Conservation (phyloP, 2,113 vertebrate species). For the Alethe diademata region DNA sequence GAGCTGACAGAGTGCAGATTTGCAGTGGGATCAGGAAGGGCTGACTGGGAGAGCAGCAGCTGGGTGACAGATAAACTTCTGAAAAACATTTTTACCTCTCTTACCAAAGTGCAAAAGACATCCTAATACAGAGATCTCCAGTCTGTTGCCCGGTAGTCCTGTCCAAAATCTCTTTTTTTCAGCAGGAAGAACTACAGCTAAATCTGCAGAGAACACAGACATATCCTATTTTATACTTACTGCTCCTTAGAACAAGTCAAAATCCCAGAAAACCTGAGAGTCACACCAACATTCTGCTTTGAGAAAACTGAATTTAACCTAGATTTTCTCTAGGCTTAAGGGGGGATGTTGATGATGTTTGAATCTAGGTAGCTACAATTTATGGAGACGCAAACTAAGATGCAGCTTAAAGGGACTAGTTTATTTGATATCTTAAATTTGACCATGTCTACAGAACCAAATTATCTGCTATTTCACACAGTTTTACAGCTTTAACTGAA, state of each 20-base stretch:
- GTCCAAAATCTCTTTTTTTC: background rate
- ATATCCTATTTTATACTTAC: background rate
- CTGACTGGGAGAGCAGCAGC: background rate
- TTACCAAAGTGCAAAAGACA: background rate
- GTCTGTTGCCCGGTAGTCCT: background rate
- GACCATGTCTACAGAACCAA: background rate
- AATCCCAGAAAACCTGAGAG: background rate
- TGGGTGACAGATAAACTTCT: background rate
- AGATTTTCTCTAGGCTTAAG: background rate
- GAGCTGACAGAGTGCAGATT: accelerated
- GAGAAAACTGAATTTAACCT: background rate
- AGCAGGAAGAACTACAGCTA: background rate
- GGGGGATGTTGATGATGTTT: background rate
- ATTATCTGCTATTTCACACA: background rate
- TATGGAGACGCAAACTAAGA: background rate
- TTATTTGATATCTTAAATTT: background rate
- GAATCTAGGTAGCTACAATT: background rate
- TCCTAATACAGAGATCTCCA: background rate
- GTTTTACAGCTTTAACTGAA: background rate
- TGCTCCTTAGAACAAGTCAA: background rate
- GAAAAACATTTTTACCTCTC: background rate
- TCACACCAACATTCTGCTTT: background rate
- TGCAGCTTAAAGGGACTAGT: background rate
- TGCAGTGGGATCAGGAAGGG: background rate
- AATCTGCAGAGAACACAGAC: background rate